Evolutionary conservation across 2,888 invertebrate species (phyloP).

Genomic region (Cylindroiulus punctatus): DNA sequence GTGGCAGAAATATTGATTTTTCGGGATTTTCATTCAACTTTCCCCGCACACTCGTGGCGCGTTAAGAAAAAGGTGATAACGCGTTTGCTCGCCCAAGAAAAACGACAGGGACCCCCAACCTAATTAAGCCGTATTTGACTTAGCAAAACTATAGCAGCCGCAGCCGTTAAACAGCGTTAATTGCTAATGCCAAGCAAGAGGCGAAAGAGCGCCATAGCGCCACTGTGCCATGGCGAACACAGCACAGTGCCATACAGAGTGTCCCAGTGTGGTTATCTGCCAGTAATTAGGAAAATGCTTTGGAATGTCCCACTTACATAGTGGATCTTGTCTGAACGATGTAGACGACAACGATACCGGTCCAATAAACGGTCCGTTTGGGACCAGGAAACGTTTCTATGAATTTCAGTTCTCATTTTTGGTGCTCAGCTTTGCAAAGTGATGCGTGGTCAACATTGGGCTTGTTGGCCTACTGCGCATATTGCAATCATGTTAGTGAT

Average conservation of each 20-base stretch:
- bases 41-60: background rate
- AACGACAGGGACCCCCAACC: constrained; percentile 41
- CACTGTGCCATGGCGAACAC: background rate
- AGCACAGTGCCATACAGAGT: background rate
- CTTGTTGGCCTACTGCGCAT: too few relatives aligned
- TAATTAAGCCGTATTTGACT: constrained; percentile 48
- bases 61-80: constrained; percentile 47
- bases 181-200: background rate
- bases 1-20: constrained; percentile 41
- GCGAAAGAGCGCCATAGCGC: background rate
- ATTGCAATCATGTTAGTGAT: too few relatives aligned
- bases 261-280: too few relatives aligned
- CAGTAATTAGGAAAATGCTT: too few relatives aligned
- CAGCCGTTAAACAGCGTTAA: constrained; percentile 48
- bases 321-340: too few relatives aligned
- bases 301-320: too few relatives aligned
- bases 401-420: too few relatives aligned
- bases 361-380: too few relatives aligned
- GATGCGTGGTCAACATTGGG: too few relatives aligned
- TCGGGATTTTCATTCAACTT: background rate
- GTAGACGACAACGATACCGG: too few relatives aligned
- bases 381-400: too few relatives aligned
- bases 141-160: background rate
- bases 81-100: background rate
- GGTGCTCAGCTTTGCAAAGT: too few relatives aligned